Evolutionary conservation across 2,113 vertebrate genomes (phyloP).

Genomic region (Apteryx owenii): DNA sequence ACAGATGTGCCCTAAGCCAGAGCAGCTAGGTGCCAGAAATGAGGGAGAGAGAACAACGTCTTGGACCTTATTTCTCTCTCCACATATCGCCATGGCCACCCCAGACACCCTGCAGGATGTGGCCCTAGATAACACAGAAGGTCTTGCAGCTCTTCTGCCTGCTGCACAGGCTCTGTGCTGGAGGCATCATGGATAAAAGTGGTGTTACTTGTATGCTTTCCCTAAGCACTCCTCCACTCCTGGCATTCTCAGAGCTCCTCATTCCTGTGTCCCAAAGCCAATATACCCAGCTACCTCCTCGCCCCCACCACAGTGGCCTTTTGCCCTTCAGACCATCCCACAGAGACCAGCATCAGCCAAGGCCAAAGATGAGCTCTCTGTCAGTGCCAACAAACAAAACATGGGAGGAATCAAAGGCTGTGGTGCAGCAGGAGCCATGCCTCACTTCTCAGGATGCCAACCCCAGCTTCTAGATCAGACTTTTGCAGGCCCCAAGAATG

Average conservation of each 20-base stretch:
- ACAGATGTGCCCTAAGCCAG: not conserved
- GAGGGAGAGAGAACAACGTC: not conserved
- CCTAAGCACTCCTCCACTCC: not conserved
- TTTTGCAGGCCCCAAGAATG: not conserved
- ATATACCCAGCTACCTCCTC: not conserved
- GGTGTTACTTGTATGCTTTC: not conserved
- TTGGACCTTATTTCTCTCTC: constrained; percentile 1
- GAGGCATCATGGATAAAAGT: not conserved
- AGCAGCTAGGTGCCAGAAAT: not conserved
- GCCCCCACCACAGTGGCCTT: not conserved
- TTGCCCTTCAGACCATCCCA: not conserved
- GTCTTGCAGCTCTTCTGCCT: not conserved
- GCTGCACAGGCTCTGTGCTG: not conserved
- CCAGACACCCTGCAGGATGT: constrained; percentile 2
- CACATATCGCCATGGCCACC: not conserved
- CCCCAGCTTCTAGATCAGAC: not conserved
- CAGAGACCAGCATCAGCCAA: constrained; percentile 1
- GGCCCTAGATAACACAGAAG: not conserved
- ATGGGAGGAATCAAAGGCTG: not conserved
- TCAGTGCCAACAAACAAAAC: not conserved
- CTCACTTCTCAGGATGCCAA: not conserved
- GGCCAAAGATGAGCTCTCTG: not conserved
- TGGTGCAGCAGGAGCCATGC: not conserved
- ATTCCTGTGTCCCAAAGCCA: not conserved
- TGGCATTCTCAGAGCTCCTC: not conserved